phyloP scores from a whole-genome alignment of 2,888 invertebrate genomes.

The Agrochola macilenta region DNA sequence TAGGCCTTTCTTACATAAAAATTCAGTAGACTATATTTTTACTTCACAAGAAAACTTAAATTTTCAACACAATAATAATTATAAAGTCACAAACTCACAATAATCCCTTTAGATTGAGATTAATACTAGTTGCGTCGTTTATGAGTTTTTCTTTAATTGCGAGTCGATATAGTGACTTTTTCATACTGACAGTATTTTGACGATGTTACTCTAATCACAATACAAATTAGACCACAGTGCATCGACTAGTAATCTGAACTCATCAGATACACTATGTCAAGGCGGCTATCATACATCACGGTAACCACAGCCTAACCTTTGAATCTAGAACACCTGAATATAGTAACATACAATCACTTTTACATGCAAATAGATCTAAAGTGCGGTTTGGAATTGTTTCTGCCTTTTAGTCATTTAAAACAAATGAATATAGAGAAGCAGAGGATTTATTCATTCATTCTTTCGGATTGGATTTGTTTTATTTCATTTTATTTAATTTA shows the following conservation, averaged over 20 bases:
- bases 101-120: background rate
- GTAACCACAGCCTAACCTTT: constrained; percentile 63
- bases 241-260: constrained; percentile 51
- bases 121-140: background rate
- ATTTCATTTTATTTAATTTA: background rate
- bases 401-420: constrained; percentile 1
- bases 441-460: background rate
- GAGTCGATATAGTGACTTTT: background rate
- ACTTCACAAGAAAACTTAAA: background rate
- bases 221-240: constrained; percentile 24
- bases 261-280: constrained; percentile 58
- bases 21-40: background rate
- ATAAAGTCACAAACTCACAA: background rate
- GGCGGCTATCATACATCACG: constrained; percentile 60
- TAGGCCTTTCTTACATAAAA: background rate
- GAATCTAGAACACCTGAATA: constrained; percentile 56
- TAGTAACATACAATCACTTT: constrained; percentile 56
- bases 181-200: background rate
- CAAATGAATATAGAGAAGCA: background rate
- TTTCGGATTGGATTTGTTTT: background rate
- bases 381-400: constrained; percentile 5
- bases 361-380: constrained; percentile 40
- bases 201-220: constrained; percentile 13
- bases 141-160: background rate
- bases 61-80: too few species aligned